These are phyloP conservation scores for Chionomys nivalis DNA, from an alignment of 2,113 vertebrate genomes.

Conservation along the genomic window DNA sequence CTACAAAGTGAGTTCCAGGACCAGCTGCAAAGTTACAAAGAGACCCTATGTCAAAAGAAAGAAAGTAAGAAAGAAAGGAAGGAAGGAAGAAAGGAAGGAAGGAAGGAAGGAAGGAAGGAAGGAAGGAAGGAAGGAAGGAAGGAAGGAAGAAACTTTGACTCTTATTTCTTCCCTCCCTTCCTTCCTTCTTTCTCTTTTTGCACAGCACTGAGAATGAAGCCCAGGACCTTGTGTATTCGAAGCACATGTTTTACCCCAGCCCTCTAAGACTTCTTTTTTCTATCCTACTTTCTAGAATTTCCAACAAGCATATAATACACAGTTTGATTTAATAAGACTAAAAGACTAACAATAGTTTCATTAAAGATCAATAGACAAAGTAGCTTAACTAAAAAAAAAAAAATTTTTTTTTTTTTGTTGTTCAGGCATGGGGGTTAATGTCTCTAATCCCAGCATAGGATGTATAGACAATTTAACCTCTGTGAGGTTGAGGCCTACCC, in stretches of 20 bases:
- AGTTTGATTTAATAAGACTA: slow-evolving; percentile 34
- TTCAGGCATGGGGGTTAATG: not conserved
- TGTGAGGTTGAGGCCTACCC: not conserved
- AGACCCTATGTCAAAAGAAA: no score
- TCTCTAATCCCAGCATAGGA: not conserved
- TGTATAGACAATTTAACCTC: not conserved
- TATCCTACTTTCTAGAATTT: not conserved
- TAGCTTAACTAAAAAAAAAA: not conserved
- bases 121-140: no score
- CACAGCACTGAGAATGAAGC: not conserved
- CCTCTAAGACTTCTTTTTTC: not conserved
- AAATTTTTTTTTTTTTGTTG: not conserved
- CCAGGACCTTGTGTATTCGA: not conserved
- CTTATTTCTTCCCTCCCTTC: not conserved
- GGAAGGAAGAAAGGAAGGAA: no score
- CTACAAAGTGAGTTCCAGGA: no score
- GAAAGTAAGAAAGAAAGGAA: no score
- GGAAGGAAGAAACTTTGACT: no score
- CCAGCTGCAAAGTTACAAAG: no score
- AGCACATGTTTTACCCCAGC: not conserved
- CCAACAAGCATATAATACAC: not conserved
- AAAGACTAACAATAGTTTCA: slow-evolving; percentile 21
- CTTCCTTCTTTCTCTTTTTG: not conserved
- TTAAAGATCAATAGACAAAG: slow-evolving; percentile 47
- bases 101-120: no score